These are phyloP conservation scores for Myotis brandtii DNA, from an alignment of 2,113 vertebrate genomes.

Conservation along the genomic window DNA sequence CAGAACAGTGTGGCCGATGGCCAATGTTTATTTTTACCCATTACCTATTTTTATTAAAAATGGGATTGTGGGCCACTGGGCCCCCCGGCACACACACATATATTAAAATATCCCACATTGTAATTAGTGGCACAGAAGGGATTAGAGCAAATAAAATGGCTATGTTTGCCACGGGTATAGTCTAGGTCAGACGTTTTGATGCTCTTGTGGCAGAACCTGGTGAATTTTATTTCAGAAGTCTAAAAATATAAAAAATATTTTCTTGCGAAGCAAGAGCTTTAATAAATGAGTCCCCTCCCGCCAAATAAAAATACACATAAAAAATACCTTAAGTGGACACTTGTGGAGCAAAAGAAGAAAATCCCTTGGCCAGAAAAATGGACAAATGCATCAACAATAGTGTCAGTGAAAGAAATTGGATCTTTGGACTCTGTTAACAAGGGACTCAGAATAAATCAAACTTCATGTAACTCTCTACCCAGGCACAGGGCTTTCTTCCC, in stretches of 20 bases:
- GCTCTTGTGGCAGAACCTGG: neutral
- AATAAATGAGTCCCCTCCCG: neutral
- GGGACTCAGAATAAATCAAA: slow-evolving; percentile 1
- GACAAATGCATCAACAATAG: neutral
- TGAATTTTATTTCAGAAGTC: neutral
- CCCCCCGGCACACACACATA: slow-evolving; percentile 66
- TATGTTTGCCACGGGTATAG: neutral
- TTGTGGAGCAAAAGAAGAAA: slow-evolving; percentile 54
- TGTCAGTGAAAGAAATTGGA: slow-evolving; percentile 13
- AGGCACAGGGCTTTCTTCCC: neutral
- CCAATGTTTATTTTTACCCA: slow-evolving; percentile 76
- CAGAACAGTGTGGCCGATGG: slow-evolving; percentile 50
- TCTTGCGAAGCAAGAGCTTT: slow-evolving; percentile 8
- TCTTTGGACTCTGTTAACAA: neutral
- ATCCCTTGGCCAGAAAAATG: slow-evolving; percentile 28
- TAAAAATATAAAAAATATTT: neutral
- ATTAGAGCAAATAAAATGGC: slow-evolving; percentile 53
- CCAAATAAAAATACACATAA: slow-evolving; percentile 60
- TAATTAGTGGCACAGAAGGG: slow-evolving; percentile 66
- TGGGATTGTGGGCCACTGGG: slow-evolving; percentile 63
- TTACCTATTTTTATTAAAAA: slow-evolving; percentile 74
- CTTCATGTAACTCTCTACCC: neutral
- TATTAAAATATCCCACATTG: slow-evolving; percentile 57
- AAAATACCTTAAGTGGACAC: slow-evolving; percentile 6
- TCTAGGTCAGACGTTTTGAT: slow-evolving; percentile 8